These are phyloP conservation scores for Pteronura brasiliensis DNA, from an alignment of 2,113 vertebrate species.

Conservation along the genomic window DNA sequence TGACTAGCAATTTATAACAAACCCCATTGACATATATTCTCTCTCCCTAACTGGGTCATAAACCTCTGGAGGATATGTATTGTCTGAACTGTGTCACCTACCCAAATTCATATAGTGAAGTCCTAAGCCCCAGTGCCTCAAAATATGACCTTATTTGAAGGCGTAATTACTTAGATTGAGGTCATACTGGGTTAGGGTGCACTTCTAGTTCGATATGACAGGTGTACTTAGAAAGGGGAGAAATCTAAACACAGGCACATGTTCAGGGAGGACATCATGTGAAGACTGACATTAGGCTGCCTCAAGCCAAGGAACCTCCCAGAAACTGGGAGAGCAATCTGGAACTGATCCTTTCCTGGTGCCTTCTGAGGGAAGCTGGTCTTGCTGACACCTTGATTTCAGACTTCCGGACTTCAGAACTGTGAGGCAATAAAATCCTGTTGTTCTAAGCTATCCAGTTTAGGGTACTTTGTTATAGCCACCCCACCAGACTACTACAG, in stretches of 20 bases:
- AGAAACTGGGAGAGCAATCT: not conserved
- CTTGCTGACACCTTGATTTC: not conserved
- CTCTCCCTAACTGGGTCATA: not conserved
- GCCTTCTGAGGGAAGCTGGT: not conserved
- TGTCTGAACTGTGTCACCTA: not conserved
- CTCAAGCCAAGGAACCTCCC: not conserved
- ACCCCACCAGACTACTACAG: not conserved
- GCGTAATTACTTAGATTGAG: not conserved
- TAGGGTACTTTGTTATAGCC: not conserved
- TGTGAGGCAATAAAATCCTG: not conserved
- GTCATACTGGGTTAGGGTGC: not conserved
- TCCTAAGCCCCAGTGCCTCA: not conserved
- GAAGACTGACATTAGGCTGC: not conserved
- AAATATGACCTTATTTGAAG: not conserved
- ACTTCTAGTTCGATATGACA: not conserved
- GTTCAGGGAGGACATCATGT: not conserved
- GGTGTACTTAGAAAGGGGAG: not conserved
- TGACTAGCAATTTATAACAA: constrained; percentile 15
- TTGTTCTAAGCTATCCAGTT: not conserved
- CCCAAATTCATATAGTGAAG: not conserved
- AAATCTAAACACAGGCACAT: not conserved
- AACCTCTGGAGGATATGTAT: not conserved
- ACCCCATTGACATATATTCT: not conserved
- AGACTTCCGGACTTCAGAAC: not conserved
- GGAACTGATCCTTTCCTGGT: not conserved